phyloP scores from a whole-genome alignment of 2,888 invertebrate species.

The Lasioglossum zephyrum region DNA sequence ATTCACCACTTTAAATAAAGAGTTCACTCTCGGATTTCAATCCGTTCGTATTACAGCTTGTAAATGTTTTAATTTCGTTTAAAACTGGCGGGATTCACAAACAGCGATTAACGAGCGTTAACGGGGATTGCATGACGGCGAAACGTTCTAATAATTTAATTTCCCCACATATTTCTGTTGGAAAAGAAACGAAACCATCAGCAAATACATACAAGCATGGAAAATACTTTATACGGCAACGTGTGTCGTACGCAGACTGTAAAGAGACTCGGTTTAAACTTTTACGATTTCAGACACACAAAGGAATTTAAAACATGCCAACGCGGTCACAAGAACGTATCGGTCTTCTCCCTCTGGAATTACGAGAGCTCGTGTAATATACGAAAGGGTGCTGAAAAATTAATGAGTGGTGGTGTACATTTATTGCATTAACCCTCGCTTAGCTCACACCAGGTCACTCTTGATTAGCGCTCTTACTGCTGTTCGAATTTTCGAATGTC shows the following conservation, averaged over 20 bases:
- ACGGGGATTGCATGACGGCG: neutral
- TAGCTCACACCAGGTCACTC: neutral
- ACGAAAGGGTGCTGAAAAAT: conserved; percentile 15
- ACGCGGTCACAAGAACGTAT: neutral
- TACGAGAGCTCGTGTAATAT: neutral
- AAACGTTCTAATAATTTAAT: neutral
- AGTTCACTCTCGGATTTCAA: too few species aligned
- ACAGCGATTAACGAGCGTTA: neutral
- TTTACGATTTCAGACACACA: conserved; percentile 8
- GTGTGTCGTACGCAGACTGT: neutral
- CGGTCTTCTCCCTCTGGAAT: neutral
- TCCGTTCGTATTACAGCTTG: neutral
- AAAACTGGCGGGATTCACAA: neutral
- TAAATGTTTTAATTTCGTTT: neutral
- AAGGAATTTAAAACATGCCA: conserved; percentile 1
- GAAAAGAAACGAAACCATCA: neutral
- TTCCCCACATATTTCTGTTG: neutral
- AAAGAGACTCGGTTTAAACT: conserved; percentile 19
- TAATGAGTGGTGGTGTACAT: conserved; percentile 13
- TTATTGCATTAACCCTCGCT: conserved; percentile 1
- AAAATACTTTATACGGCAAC: neutral
- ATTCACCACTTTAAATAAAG: neutral
- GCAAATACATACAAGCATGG: neutral
- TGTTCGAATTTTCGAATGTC: neutral
- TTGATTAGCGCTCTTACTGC: neutral